Base-by-base conservation (phyloP, 2,113 vertebrate genomes). In the Xerus inauris region DNA sequence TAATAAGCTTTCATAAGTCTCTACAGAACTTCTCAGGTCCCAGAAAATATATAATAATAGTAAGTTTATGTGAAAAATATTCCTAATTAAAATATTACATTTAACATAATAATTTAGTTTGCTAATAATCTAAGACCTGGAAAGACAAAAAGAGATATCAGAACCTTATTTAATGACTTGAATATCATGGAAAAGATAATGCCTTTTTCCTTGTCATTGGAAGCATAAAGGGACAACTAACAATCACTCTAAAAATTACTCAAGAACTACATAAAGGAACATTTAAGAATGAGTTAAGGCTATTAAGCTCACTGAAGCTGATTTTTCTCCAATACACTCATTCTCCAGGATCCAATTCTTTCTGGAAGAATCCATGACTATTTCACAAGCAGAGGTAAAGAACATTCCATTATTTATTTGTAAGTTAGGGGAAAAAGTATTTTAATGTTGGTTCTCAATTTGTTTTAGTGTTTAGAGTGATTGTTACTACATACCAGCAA, bases 381-480 rank as follows among this genome's bases (percentile, higher is more conserved):
- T 88, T 91, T 97, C 45, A 87, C 40, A 6, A n/a, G n/a, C 30
- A 28, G 32, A 96, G 4, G 6, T 35, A 71, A 62, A 89, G 83
- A 89, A 82, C 35, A 86, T 80, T 97, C 79, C 81, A 95, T 69
- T 87, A 6, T 89, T 92, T 94, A 96, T 96, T 97, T 97, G 75
- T 79, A 94, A 97, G 32, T 69, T 10, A 93, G 97, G 85, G 94
- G 13, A 79, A 97, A 73, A 92, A 71, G 17, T 69, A 24, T 20
- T 96, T 98, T 92, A 96, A 96, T 93, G 35, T 62, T 83, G 19
- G 28, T 73, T 57, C 22, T 69, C 30, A 72, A 81, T 87, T 49
- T 92, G 19, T 84, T 97, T 96, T 92, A 91, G 35, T 47, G 82
- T 97, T 69, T 22, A 95, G 65, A 90, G 40, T 3, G 24, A 54